phyloP scores from a whole-genome alignment of 92 coral and sea anemone genomes.

The Bergia puertoricense region DNA sequence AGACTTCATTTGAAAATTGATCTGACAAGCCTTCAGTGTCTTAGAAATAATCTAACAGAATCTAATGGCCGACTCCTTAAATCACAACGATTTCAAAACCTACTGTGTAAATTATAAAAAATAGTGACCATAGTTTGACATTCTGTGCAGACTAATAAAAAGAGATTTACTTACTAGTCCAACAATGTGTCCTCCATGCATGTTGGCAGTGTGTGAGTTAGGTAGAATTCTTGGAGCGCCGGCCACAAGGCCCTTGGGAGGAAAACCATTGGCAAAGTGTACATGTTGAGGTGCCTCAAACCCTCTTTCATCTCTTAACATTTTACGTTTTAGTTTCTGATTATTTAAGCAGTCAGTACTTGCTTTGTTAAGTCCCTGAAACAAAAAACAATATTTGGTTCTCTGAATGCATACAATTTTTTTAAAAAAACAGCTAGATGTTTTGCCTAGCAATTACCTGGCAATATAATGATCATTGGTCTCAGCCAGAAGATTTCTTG shows the following conservation, averaged over 20 bases:
- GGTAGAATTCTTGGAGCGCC: constrained; percentile 23
- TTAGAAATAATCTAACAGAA: too few species aligned
- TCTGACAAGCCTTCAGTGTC: too few species aligned
- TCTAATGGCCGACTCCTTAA: neutral
- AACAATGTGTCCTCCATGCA: constrained; percentile 68
- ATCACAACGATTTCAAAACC: too few species aligned
- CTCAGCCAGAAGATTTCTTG: too few species aligned
- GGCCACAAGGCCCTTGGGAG: constrained; percentile 73
- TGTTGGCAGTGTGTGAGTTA: constrained; percentile 21
- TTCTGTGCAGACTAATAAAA: too few species aligned
- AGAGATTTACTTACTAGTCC: constrained; percentile 57
- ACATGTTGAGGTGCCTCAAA: constrained; percentile 52
- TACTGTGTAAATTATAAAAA: too few species aligned
- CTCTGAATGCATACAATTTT: neutral
- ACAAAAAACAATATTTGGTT: neutral
- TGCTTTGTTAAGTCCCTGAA: constrained; percentile 4
- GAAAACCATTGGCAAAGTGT: constrained; percentile 90
- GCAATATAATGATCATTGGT: too few species aligned
- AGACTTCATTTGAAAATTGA: too few species aligned
- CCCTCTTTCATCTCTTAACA: constrained; percentile 54
- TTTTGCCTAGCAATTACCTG: too few species aligned
- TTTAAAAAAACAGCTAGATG: neutral
- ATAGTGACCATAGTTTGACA: too few species aligned
- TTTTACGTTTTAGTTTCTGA: neutral
- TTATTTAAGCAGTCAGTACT: neutral